Percentiles rank a stretch among this genome's conserved stretches.
phyloP scores from a whole-genome alignment of 1,140 invertebrate species.

The Paraescarpia echinospica region DNA sequence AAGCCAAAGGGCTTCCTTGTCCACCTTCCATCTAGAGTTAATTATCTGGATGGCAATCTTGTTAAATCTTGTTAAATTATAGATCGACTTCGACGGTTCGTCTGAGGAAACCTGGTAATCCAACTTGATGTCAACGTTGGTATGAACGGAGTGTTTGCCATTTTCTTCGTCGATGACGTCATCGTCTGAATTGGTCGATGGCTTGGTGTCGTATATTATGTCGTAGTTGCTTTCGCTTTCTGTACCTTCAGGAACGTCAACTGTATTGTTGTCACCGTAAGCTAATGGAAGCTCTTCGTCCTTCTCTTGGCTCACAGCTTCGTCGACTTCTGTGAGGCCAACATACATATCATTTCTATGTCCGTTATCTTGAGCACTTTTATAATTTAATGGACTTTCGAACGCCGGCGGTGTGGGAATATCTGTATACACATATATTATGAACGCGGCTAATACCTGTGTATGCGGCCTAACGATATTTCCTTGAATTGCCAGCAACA shows the following conservation, averaged over 20 bases:
- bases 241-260: background rate
- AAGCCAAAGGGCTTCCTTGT: too few relatives aligned
- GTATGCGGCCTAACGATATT: too few relatives aligned
- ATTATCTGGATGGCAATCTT: too few relatives aligned
- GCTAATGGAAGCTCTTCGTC: background rate
- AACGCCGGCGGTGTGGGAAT: background rate
- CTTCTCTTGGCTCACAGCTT: background rate
- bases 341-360: background rate
- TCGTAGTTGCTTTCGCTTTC: background rate
- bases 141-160: background rate
- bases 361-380: background rate
- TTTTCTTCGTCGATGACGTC: background rate
- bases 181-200: background rate
- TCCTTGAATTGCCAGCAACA: too few relatives aligned
- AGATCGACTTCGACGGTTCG: background rate
- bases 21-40: too few relatives aligned
- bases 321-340: background rate
- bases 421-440: background rate
- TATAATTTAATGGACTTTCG: background rate
- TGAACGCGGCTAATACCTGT: too few relatives aligned
- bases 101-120: background rate
- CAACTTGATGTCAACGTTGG: background rate
- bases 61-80: too few relatives aligned
- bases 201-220: background rate
- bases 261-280: background rate